Percentiles rank a stretch among this genome's conserved stretches.
Conservation (phyloP, 2,888 invertebrate genomes). For the Apodemia hepburni region DNA sequence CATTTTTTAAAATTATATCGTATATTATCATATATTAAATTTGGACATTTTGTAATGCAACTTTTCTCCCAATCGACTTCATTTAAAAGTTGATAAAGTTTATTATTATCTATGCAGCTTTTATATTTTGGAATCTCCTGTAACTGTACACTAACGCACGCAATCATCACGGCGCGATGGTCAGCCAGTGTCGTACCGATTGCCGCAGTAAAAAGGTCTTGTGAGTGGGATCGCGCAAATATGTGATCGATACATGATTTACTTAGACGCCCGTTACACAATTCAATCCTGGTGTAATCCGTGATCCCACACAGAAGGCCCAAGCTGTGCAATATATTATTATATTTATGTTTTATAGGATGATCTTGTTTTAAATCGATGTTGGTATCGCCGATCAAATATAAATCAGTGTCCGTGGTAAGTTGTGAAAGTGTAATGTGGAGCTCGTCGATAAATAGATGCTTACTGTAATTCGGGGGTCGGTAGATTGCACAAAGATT, state of each 20-base stretch:
- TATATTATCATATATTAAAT: conserved; percentile 21
- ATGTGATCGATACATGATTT: conserved; percentile 27
- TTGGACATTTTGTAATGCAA: conserved; percentile 1
- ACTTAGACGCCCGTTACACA: conserved; percentile 12
- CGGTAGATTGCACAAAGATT: conserved; percentile 16
- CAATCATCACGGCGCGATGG: background rate
- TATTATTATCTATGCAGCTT: background rate
- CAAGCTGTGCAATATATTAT: background rate
- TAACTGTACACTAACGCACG: background rate
- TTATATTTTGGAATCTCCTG: background rate
- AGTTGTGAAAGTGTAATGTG: background rate
- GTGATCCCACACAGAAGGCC: conserved; percentile 16
- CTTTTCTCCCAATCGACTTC: background rate
- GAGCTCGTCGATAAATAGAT: conserved; percentile 12
- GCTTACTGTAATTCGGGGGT: background rate
- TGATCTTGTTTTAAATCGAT: conserved; percentile 4
- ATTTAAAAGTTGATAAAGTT: background rate
- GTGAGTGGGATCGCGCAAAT: conserved; percentile 20
- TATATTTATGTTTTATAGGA: conserved; percentile 19
- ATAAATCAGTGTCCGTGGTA: background rate
- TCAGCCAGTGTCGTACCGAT: conserved; percentile 28
- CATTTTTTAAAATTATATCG: conserved; percentile 15
- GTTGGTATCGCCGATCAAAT: conserved; percentile 10
- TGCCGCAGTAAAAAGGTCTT: conserved; percentile 23
- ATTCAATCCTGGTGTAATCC: conserved; percentile 20